phyloP scores from a whole-genome alignment of 2,888 invertebrate genomes.

The Drosophila multiciliata region DNA sequence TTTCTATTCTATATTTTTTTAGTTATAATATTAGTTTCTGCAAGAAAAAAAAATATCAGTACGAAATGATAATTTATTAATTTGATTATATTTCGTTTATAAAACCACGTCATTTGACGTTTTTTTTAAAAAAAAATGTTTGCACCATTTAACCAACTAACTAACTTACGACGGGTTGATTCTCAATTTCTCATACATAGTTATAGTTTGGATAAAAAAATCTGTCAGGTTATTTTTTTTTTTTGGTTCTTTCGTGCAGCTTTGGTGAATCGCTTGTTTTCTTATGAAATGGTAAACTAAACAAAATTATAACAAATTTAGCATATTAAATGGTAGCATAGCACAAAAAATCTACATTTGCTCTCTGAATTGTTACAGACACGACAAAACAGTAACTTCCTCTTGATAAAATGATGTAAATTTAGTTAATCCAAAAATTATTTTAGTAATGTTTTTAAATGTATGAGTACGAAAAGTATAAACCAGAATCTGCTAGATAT shows the following conservation, averaged over 20 bases:
- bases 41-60: not conserved
- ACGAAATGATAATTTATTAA: not conserved
- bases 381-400: not conserved
- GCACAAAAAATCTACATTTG: not conserved
- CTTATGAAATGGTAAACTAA: rapidly evolving
- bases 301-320: not conserved
- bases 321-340: not conserved
- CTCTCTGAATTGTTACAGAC: not conserved
- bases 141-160: too few species aligned
- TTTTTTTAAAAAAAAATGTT: not conserved
- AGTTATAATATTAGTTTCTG: not conserved
- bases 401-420: not conserved
- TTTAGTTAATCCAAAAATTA: too few species aligned
- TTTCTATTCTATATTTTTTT: not conserved
- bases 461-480: too few species aligned
- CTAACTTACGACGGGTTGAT: too few species aligned
- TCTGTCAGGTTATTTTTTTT: too few species aligned
- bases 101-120: not conserved
- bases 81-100: not conserved
- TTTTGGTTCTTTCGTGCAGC: not conserved
- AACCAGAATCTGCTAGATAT: not conserved
- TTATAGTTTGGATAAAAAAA: too few species aligned
- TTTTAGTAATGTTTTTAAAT: too few species aligned
- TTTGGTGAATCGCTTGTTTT: not conserved
- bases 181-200: too few species aligned